These are phyloP conservation scores for Pseudomyrmex pallidus DNA, from an alignment of 1,140 invertebrate species.

Conservation along the genomic window DNA sequence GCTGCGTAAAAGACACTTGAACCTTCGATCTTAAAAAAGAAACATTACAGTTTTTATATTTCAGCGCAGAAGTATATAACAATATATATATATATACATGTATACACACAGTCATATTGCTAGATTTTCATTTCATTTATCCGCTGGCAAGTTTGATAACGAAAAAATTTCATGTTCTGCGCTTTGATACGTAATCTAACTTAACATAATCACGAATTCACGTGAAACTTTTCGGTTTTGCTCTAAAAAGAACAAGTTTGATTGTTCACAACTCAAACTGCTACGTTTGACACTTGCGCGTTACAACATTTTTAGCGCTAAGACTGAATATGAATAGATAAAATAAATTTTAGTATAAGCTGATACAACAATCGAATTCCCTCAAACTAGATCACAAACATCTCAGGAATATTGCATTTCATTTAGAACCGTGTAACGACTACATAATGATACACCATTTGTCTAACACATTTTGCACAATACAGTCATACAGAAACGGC, in stretches of 20 bases:
- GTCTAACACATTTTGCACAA: conserved; percentile 47
- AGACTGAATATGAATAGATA: not conserved
- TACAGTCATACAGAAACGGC: conserved; percentile 41
- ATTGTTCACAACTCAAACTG: not conserved
- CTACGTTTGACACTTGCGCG: conserved; percentile 21
- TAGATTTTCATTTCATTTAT: no score
- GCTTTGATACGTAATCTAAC: no score
- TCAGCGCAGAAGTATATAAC: no score
- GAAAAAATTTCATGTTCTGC: no score
- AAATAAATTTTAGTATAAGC: conserved; percentile 23
- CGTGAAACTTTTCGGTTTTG: no score
- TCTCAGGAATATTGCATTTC: conserved; percentile 12
- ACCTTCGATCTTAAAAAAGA: conserved; percentile 10
- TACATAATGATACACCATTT: conserved; percentile 51
- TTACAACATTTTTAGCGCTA: no score
- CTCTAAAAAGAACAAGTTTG: no score
- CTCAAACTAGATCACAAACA: conserved; percentile 29
- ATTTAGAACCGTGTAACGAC: conserved; percentile 31
- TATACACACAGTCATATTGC: no score
- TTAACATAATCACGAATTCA: no score
- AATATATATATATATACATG: no score
- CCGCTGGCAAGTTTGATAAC: no score
- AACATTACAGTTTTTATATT: not conserved
- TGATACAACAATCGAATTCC: conserved; percentile 20
- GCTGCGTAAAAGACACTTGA: conserved; percentile 24